Evolutionary conservation across 2,113 vertebrate species (phyloP).

Genomic region (Myotis lucifugus): DNA sequence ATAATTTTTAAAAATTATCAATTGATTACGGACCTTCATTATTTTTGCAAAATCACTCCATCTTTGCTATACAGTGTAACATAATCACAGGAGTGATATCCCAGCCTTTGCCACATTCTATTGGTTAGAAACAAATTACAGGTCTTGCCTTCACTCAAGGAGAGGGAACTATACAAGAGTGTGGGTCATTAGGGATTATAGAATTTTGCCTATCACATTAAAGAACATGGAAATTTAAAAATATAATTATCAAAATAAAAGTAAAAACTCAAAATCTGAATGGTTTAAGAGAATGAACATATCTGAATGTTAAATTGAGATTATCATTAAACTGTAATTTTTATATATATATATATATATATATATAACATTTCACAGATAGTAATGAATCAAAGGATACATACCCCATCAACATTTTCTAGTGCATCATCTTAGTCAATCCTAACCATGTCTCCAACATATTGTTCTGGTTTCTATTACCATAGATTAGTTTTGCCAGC

Average conservation of each 20-base stretch:
- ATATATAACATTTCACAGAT: not conserved
- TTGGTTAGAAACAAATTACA: not conserved
- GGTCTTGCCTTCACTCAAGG: not conserved
- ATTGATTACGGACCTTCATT: not conserved
- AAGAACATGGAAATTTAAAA: not conserved
- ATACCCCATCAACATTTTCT: not conserved
- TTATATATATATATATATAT: too few species aligned
- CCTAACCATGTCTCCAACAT: not conserved
- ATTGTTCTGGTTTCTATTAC: not conserved
- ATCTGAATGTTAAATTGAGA: not conserved
- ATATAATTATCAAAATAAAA: not conserved
- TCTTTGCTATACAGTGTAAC: not conserved
- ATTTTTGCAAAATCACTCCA: not conserved
- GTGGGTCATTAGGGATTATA: not conserved
- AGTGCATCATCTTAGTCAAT: not conserved
- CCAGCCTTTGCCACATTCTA: not conserved
- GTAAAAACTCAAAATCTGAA: not conserved
- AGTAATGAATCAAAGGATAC: not conserved
- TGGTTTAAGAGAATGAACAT: not conserved
- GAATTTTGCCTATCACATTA: not conserved
- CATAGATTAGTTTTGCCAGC: not conserved
- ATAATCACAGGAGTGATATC: not conserved
- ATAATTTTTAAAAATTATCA: not conserved
- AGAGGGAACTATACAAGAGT: not conserved
- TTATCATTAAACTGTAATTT: not conserved